phyloP scores from a whole-genome alignment of 2,888 invertebrate species.

The Neoscelio sp. region DNA sequence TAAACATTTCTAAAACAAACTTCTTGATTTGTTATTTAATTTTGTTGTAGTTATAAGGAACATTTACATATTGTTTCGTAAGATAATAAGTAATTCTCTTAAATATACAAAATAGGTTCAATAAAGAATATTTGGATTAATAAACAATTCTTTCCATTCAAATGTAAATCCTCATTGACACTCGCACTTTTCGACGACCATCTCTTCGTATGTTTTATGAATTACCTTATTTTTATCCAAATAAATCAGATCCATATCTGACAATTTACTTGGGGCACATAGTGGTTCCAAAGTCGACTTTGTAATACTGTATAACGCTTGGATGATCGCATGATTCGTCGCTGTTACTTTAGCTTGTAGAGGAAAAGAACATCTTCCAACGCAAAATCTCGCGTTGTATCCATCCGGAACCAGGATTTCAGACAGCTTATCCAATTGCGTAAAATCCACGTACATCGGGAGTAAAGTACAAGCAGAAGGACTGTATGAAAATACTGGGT shows the following conservation, averaged over 20 bases:
- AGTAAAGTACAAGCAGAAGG: too few relatives aligned
- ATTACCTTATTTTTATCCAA: not conserved
- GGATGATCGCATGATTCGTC: constrained; percentile 51
- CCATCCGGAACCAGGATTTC: constrained; percentile 22
- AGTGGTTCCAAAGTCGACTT: not conserved
- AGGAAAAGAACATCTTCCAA: constrained; percentile 43
- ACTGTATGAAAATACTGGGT: too few relatives aligned
- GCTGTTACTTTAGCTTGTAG: not conserved
- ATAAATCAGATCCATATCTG: constrained; percentile 30
- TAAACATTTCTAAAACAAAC: too few relatives aligned
- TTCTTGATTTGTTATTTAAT: too few relatives aligned
- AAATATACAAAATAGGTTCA: too few relatives aligned
- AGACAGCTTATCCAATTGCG: constrained; percentile 2
- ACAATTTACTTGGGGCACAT: constrained; percentile 27
- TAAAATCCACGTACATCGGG: constrained; percentile 31
- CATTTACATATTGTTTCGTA: too few relatives aligned
- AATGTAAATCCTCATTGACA: constrained; percentile 26
- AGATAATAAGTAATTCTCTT: too few relatives aligned
- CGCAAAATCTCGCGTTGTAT: constrained; percentile 28
- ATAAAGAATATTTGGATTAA: too few relatives aligned
- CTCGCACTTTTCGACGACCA: constrained; percentile 26
- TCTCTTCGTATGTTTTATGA: constrained; percentile 35
- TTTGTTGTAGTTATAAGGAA: too few relatives aligned
- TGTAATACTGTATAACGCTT: constrained; percentile 14
- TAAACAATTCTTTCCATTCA: too few relatives aligned